A percentile compares a stretch with the other conserved stretches of the same genome.
phyloP scores from a whole-genome alignment of 1,140 invertebrate genomes.

The Hypothenemus hampei region DNA sequence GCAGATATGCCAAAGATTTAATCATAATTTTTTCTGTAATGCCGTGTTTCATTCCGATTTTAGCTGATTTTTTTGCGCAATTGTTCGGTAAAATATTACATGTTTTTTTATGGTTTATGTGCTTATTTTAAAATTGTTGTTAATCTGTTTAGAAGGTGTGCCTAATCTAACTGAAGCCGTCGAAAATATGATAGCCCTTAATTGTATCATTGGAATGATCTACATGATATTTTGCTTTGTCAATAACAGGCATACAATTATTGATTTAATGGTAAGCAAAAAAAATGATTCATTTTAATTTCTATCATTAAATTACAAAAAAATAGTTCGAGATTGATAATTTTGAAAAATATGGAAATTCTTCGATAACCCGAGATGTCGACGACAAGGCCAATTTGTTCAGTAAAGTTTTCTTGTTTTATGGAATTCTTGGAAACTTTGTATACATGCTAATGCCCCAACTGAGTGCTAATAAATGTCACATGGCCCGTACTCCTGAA shows the following conservation, averaged over 20 bases:
- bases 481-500: slow-evolving; percentile 8
- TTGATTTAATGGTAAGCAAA: slow-evolving; percentile 21
- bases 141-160: slow-evolving; percentile 13
- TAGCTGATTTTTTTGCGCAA: slow-evolving; percentile 24
- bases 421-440: slow-evolving; percentile 34
- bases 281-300: not conserved
- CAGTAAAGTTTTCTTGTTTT: slow-evolving; percentile 33
- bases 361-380: slow-evolving; percentile 14
- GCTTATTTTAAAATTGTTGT: slow-evolving; percentile 9
- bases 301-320: not conserved
- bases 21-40: slow-evolving; percentile 23
- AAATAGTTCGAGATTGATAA: no score
- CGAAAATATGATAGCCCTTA: slow-evolving; percentile 31
- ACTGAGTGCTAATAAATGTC: slow-evolving; percentile 28
- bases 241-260: slow-evolving; percentile 25
- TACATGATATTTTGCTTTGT: slow-evolving; percentile 35
- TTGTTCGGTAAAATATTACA: slow-evolving; percentile 16
- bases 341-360: slow-evolving; percentile 25
- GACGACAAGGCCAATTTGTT: slow-evolving; percentile 32
- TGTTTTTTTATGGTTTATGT: not conserved
- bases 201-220: slow-evolving; percentile 32
- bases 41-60: slow-evolving; percentile 27
- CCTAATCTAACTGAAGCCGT: slow-evolving; percentile 22
- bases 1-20: slow-evolving; percentile 15
- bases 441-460: slow-evolving; percentile 33